phyloP scores from a whole-genome alignment of 2,113 vertebrate species.

The Tangachromis dhanisi region DNA sequence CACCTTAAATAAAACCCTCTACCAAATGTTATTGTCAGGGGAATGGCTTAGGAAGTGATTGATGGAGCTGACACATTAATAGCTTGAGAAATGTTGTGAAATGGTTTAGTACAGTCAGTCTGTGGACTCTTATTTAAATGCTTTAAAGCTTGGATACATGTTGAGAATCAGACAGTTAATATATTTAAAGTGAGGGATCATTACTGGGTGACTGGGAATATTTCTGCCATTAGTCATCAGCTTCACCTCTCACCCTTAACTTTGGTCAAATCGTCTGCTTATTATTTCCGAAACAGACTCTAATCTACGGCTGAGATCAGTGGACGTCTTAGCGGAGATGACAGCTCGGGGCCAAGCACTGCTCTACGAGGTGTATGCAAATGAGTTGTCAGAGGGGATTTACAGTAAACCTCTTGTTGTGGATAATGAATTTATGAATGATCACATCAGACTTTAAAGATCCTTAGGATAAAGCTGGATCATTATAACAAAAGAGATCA shows the following conservation, averaged over 20 bases:
- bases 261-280: background rate
- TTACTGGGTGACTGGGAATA: background rate
- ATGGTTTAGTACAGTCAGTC: background rate
- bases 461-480: background rate
- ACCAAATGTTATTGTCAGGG: background rate
- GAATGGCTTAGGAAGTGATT: slow-evolving; percentile 20
- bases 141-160: background rate
- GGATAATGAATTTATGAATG: background rate
- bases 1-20: slow-evolving; percentile 9
- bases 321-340: background rate
- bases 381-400: background rate
- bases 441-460: slow-evolving; percentile 25
- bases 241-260: background rate
- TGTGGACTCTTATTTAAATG: background rate
- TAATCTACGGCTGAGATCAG: background rate
- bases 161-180: background rate
- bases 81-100: slow-evolving; percentile 17
- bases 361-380: background rate
- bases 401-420: background rate
- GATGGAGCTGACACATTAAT: slow-evolving; percentile 28
- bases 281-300: background rate
- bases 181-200: background rate
- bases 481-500: background rate
- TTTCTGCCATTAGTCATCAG: background rate
- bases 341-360: background rate